Evolutionary conservation across 2,797 vertebrate species (phyloP).

Genomic region (Columba guinea): DNA sequence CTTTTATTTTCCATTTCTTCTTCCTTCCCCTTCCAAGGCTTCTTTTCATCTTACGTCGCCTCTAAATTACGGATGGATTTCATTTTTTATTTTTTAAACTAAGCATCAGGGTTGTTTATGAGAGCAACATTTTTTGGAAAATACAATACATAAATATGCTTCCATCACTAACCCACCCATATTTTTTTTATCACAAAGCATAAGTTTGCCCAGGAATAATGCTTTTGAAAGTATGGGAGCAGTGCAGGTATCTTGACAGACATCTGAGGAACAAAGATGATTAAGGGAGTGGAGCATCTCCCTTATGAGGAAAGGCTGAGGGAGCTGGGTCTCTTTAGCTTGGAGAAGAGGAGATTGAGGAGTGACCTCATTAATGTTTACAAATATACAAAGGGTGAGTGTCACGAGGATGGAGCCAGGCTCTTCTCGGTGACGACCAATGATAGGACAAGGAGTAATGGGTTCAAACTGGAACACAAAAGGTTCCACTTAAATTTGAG

Average conservation of each 20-base stretch:
- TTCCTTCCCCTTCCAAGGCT: neutral
- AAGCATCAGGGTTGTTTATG: neutral
- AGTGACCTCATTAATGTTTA: too few relatives aligned
- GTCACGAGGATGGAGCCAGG: too few relatives aligned
- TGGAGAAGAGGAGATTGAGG: too few relatives aligned
- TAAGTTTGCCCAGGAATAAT: neutral
- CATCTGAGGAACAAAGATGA: neutral
- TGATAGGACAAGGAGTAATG: too few relatives aligned
- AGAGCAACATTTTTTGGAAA: neutral
- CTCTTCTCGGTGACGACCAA: too few relatives aligned
- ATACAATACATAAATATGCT: neutral
- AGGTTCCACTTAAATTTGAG: too few relatives aligned
- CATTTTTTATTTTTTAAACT: neutral
- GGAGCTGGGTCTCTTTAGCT: too few relatives aligned
- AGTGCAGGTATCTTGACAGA: neutral
- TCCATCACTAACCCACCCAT: neutral
- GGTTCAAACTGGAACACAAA: too few relatives aligned
- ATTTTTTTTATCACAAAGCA: neutral
- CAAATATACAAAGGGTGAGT: too few relatives aligned
- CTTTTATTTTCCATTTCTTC: neutral
- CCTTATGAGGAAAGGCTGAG: too few relatives aligned
- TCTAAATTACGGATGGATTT: neutral
- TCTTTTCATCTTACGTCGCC: neutral
- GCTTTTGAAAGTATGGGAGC: neutral
- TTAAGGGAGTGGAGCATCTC: too few relatives aligned